Conservation (phyloP, 2,797 vertebrate species). For the Rhabdophis nuchalis region DNA sequence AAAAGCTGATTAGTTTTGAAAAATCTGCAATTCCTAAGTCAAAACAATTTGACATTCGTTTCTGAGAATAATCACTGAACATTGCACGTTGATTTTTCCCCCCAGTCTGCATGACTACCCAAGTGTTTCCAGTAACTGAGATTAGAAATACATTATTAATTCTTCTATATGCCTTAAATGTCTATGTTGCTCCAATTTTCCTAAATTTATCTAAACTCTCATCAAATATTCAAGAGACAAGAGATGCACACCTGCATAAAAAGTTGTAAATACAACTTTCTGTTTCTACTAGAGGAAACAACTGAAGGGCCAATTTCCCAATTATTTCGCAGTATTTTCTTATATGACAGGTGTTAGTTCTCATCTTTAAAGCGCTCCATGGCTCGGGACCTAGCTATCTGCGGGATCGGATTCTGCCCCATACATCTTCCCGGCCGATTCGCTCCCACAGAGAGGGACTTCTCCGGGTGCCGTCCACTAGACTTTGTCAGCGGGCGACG, state of each 20-base stretch:
- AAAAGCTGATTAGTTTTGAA: background rate
- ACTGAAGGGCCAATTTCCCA: background rate
- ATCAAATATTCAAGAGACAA: background rate
- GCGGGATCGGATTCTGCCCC: too few species aligned
- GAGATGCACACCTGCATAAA: background rate
- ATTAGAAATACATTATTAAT: background rate
- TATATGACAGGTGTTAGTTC: too few species aligned
- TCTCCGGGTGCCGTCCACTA: too few species aligned
- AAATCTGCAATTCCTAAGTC: background rate
- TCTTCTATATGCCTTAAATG: background rate
- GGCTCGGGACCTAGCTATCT: too few species aligned
- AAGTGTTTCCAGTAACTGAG: background rate
- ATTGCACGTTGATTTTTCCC: background rate
- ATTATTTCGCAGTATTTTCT: background rate
- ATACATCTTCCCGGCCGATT: too few species aligned
- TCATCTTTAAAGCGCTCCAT: too few species aligned
- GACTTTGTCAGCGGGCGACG: too few species aligned
- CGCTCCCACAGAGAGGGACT: too few species aligned
- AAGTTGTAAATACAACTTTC: background rate
- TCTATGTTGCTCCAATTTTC: background rate
- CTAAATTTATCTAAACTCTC: background rate
- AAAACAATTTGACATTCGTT: background rate
- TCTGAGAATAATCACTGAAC: background rate
- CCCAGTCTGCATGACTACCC: background rate
- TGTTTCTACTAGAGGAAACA: slow-evolving; percentile 1